These are phyloP conservation scores for Clanis bilineata DNA, from an alignment of 2,888 invertebrate species.

Conservation along the genomic window DNA sequence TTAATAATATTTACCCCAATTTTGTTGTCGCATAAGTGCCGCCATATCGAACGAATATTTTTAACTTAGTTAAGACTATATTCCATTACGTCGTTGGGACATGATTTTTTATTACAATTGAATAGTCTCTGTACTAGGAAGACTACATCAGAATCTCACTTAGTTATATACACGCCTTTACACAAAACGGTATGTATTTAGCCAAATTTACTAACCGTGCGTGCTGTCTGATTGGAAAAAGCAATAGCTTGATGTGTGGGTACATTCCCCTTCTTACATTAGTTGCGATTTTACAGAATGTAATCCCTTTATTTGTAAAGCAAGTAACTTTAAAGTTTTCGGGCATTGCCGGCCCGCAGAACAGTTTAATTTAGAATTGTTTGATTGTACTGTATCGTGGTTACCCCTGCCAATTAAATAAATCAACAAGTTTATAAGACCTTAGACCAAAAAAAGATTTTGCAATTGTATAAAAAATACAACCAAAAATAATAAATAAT, in stretches of 20 bases:
- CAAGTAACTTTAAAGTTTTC: no score
- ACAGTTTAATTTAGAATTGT: no score
- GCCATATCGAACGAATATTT: constrained; percentile 13
- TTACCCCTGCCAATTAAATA: no score
- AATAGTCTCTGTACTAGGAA: constrained; percentile 1
- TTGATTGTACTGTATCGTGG: no score
- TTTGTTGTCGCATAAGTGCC: constrained; percentile 7
- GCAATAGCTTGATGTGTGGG: not conserved
- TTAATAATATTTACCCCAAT: not conserved
- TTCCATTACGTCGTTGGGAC: constrained; percentile 6
- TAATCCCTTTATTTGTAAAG: not conserved
- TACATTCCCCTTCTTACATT: not conserved
- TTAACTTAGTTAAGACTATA: constrained; percentile 11
- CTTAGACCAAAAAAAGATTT: no score
- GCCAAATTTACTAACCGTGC: constrained; percentile 15
- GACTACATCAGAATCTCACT: constrained; percentile 14
- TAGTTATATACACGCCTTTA: not conserved
- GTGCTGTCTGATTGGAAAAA: constrained; percentile 19
- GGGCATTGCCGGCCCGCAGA: no score
- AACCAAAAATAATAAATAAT: no score
- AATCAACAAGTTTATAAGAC: no score
- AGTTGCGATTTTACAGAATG: not conserved
- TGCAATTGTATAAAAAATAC: no score
- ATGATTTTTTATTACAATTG: constrained; percentile 14
- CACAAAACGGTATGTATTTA: not conserved